Evolutionary conservation across 2,113 vertebrate genomes (phyloP), one percentile per base, ranked within the genome.

Genomic region (Dasyornis broadbenti): DNA sequence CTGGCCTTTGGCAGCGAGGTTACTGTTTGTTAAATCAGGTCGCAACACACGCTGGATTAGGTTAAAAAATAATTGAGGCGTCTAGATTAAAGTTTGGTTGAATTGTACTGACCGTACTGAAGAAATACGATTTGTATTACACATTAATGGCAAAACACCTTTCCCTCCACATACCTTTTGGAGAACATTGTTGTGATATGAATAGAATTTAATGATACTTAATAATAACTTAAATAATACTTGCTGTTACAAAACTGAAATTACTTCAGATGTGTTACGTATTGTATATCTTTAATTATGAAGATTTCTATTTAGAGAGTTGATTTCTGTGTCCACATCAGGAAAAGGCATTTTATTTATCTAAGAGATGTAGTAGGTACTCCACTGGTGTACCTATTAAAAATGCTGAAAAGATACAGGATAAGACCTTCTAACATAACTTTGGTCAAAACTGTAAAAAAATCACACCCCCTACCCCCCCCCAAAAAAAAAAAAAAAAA

Each of bases 381-480:
- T 68, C 14, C 28, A 13, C 6, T 70, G 14, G 4, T 16, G 8
- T 27, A 45, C 8, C 21, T 69, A 8, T 40, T 54, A 42, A 54
- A 54, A 81, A 63, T 37, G 5, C 10, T 45, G 39, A 6, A 49
- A 84, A 79, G 28, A 28, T 14, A 49, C 7, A 52, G 27, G n/a
- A 19, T 52, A 28, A 80, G 21, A 26, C n/a, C 11, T 56, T 35
- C 31, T 76, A 47, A 49, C 44, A 30, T 22, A 79, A 76, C 7
- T 52, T 37, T 4, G 52, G 7, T 42, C 5, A 24, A 50, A 69
- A 50, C 1, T 13, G 47, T 16, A 7, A 72, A 79, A 37, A 17
- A 0, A 65, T 15, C 52, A 13, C 6, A 16, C 1, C 2, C 6
- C 37, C 3, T 6, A 42, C 11, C 11, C 42, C 40, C 40, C 13